A percentile compares a stretch with the other conserved stretches of the same genome.
Evolutionary conservation across 2,888 invertebrate genomes (phyloP).

Genomic region (Glyphotaelius pellucidus): DNA sequence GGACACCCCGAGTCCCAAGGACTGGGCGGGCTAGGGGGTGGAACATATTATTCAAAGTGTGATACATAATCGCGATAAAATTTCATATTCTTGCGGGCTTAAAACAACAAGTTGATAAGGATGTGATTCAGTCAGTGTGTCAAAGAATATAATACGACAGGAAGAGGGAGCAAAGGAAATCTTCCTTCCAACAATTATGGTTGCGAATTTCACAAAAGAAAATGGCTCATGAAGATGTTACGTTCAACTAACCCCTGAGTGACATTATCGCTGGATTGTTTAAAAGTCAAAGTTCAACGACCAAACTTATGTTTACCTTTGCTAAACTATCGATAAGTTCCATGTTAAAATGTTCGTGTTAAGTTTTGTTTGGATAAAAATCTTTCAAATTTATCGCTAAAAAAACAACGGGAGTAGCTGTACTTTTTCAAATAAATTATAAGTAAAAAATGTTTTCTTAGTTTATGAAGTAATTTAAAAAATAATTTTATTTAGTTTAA

Average conservation of each 20-base stretch:
- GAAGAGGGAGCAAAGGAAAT: not conserved
- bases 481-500: too few relatives aligned
- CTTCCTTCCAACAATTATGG: not conserved
- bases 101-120: conserved; percentile 23
- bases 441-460: not conserved
- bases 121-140: conserved; percentile 25
- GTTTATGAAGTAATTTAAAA: not conserved
- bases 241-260: not conserved
- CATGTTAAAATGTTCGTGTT: not conserved
- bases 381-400: not conserved
- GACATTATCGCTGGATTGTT: not conserved
- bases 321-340: not conserved
- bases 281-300: not conserved
- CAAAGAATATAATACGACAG: not conserved
- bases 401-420: not conserved
- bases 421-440: too few relatives aligned
- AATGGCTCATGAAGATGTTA: not conserved
- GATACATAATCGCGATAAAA: conserved; percentile 48
- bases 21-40: conserved; percentile 14
- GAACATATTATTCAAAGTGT: conserved; percentile 51
- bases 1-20: not conserved
- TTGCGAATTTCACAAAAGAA: not conserved
- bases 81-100: conserved; percentile 13
- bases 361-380: not conserved
- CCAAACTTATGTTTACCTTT: not conserved